Percentiles rank a stretch among this genome's conserved stretches.
Conservation (phyloP, 1,140 invertebrate genomes). For the Meteorus sp. region DNA sequence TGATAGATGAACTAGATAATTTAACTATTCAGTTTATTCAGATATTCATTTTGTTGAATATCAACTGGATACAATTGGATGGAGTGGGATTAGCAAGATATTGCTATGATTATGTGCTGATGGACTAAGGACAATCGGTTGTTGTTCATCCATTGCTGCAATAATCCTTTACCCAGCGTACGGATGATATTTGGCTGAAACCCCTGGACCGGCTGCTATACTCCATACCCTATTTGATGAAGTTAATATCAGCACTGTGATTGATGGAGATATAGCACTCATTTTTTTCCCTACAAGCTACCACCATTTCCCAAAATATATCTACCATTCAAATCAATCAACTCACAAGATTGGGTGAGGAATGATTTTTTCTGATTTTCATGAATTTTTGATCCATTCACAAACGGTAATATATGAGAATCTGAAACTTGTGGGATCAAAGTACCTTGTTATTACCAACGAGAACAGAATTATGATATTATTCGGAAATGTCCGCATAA, state of each 20-base stretch:
- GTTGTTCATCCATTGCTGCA: conserved; percentile 28
- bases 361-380: background rate
- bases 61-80: conserved; percentile 6
- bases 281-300: background rate
- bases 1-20: conserved; percentile 25
- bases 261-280: no score
- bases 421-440: background rate
- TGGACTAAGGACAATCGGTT: conserved; percentile 26
- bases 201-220: conserved; percentile 16
- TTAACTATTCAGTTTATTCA: conserved; percentile 24
- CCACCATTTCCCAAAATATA: no score
- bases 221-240: no score
- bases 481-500: no score
- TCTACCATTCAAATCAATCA: background rate
- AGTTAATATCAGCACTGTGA: no score
- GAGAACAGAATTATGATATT: no score
- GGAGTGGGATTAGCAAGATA: conserved; percentile 17
- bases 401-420: no score
- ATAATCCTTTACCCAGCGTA: conserved; percentile 27
- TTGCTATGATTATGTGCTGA: conserved; percentile 29
- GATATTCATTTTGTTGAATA: conserved; percentile 26
- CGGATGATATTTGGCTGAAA: conserved; percentile 23
- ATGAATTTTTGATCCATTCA: background rate
- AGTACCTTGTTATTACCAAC: background rate
- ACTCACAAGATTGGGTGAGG: background rate